Evolutionary conservation across 2,113 vertebrate genomes (phyloP), one percentile per base, ranked within the genome.

Genomic region (Corythornis cristatus): DNA sequence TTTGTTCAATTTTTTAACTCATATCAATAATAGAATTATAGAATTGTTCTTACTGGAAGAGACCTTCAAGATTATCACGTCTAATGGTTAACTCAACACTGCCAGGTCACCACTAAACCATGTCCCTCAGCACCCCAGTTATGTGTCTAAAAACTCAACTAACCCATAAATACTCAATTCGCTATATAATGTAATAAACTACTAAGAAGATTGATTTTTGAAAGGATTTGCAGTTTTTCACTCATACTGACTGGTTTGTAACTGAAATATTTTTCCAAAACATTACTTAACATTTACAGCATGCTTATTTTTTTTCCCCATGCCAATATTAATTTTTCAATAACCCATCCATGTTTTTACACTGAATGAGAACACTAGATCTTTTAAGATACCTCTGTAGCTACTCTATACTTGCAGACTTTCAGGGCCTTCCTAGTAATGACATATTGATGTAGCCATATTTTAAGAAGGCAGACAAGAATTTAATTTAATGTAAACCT

Each of bases 191-290:
- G 15, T 68, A 86, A 76, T 75, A 37, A 71, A 67, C 33, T 76
- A 45, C 31, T 51, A 65, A 84, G 66, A 11, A 68, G 89, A 91
- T 53, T 75, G 70, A 92, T 82, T 87, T 78, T 91, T 42, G 53
- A 93, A 91, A 89, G 71, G 48, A 78, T 89, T 92, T 89, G 23
- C 35, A 53, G 54, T 57, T 91, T 93, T 95, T 84, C 53, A 82
- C 51, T 82, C 91, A 65, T n/a, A 78, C 86, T 86, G 75, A 93
- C 50, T 90, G 46, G 40, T 82, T 66, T 80, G 57, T 60, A 89
- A 77, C 51, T 51, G 60, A 91, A 88, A 95, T 88, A 93, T 90
- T 57, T 65, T 72, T 26, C 61, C 1, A 0, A 80, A 91, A 67
- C 40, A 60, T 68, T 83, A 91, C 31, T 89, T 87, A 89, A 80